These are phyloP conservation scores for Campopleginae sp. DNA, from an alignment of 2,888 invertebrate species.

Conservation along the genomic window DNA sequence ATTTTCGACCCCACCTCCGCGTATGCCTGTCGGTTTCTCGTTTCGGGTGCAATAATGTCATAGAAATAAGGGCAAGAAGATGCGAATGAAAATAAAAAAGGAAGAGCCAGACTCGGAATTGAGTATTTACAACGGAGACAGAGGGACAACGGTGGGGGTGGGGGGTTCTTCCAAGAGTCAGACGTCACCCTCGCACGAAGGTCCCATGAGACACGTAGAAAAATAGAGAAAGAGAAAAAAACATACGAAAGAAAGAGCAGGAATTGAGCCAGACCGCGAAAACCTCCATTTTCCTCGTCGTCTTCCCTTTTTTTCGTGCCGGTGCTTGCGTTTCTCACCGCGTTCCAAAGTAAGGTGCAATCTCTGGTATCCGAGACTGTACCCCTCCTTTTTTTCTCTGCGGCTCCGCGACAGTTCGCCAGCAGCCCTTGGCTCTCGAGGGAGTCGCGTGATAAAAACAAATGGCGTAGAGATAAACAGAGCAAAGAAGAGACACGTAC, in stretches of 20 bases:
- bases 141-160: constrained; percentile 42
- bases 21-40: constrained; percentile 26
- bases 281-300: constrained; percentile 26
- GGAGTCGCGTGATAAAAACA: constrained; percentile 81
- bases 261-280: constrained; percentile 55
- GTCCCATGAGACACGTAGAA: constrained; percentile 76
- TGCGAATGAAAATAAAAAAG: constrained; percentile 25
- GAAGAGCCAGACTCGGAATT: constrained; percentile 48
- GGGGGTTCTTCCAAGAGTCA: constrained; percentile 68
- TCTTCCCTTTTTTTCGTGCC: constrained; percentile 27
- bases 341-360: constrained; percentile 46
- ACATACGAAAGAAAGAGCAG: background rate
- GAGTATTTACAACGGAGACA: constrained; percentile 40
- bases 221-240: constrained; percentile 14
- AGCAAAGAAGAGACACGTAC: constrained; percentile 62
- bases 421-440: constrained; percentile 60
- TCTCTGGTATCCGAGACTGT: constrained; percentile 43
- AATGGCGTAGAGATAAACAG: constrained; percentile 80
- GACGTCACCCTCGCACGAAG: constrained; percentile 62
- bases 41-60: constrained; percentile 36
- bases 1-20: constrained; percentile 63
- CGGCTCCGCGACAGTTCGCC: constrained; percentile 50
- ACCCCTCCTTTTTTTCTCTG: constrained; percentile 28
- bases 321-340: constrained; percentile 39
- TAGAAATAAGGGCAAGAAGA: constrained; percentile 47